Conservation (phyloP, 1,140 invertebrate species). For the Oryctes rhinoceros region DNA sequence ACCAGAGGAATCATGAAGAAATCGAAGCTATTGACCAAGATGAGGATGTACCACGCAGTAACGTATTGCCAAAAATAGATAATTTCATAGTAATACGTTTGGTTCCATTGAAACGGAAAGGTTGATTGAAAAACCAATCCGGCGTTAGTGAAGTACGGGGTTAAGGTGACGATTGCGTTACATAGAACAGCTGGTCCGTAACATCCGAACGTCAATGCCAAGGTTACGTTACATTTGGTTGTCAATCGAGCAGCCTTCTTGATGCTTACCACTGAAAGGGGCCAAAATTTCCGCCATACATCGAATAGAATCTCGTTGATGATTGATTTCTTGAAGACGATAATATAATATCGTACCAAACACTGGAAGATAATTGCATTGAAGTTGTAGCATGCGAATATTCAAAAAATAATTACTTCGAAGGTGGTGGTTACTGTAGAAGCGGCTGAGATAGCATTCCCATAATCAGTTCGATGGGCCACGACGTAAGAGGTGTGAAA, state of each 20-base stretch:
- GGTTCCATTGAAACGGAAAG: conserved; percentile 26
- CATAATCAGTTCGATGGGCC: not conserved
- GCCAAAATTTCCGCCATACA: conserved; percentile 27
- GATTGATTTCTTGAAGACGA: not conserved
- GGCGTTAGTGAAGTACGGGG: not conserved
- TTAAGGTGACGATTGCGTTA: not conserved
- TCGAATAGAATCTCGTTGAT: conserved; percentile 23
- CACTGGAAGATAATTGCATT: not conserved
- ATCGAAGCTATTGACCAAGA: conserved; percentile 14
- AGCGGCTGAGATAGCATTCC: not conserved
- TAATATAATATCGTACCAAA: not conserved
- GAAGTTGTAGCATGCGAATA: not conserved
- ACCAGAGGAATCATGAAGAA: not conserved
- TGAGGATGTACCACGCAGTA: not conserved
- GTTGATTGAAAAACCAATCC: conserved; percentile 19
- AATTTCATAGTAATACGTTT: conserved; percentile 16
- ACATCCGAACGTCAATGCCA: not conserved
- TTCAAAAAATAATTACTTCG: not conserved
- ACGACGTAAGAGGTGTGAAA: not conserved
- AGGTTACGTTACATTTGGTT: not conserved
- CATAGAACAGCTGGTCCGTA: not conserved
- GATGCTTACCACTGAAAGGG: not conserved
- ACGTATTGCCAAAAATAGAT: conserved; percentile 30
- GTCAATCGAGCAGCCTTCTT: not conserved
- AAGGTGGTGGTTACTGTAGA: not conserved